Base-by-base conservation (phyloP, 2,888 invertebrate species). In the Disparrhopalites patrizii region DNA sequence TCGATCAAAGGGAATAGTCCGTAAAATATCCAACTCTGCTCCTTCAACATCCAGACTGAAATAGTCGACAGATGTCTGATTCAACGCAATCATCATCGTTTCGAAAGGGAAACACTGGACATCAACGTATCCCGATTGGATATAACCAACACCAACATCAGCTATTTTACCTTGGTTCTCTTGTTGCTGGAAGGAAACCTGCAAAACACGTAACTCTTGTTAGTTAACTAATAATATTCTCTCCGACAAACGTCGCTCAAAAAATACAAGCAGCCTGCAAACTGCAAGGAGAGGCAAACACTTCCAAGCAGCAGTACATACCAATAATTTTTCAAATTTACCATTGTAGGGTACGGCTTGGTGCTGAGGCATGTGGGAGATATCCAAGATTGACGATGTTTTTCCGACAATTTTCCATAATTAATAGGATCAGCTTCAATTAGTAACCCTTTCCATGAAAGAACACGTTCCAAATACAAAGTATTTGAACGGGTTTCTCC, bases 401-500 rank as follows among this genome's bases (percentile, higher is more conserved):
- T 83, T 3, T 69, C 71, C 28, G 80, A 55, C 74, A 83, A 77
- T 52, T 78, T 76, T 5, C 76, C 76, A 73, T 81, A 82, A 71
- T 82, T 83, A 3, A 77, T 76, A 0, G 83, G 82, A 76, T 83
- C 82, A 2, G 81, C 82, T 74, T 83, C 83, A 54, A 83, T 79
- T 1, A 83, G 77, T 30, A 83, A 72, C 1, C 83, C 83, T 1
- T 76, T 78, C 83, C 83, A 83, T 31, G 78, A 79, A 3, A 79
- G 75, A 51, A 76, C 77, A 56, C 80, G 76, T 73, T 84, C 83
- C 58, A 84, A 77, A 66, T 79, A 80, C 15, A 83, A 76, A 1
- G 83, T 82, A 75, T 84, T 84, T 31, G 83, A 83, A 27, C 83
- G 77, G 1, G 81, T 81, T 74, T 83, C 83, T 0, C 84, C 84